Percentiles rank a stretch among this genome's conserved stretches.
Conservation (phyloP, 35 echinoderm and acorn worm genomes). For the Heliocidaris erythrogramma region DNA sequence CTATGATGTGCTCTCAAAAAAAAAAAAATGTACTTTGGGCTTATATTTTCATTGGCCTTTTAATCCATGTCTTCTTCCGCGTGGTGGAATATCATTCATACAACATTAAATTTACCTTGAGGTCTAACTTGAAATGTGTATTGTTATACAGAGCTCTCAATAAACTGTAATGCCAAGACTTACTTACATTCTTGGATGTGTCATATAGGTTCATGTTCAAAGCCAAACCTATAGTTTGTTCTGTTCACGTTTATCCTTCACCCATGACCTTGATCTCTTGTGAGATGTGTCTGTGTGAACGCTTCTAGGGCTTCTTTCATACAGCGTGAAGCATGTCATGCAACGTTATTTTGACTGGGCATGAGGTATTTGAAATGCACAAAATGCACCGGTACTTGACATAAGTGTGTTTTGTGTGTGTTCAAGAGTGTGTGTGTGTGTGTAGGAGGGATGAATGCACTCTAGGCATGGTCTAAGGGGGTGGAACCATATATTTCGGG, state of each 20-base stretch:
- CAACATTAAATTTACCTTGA: background rate
- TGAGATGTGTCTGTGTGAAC: background rate
- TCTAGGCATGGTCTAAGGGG: background rate
- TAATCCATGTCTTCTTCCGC: background rate
- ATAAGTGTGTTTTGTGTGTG: background rate
- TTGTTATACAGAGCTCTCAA: background rate
- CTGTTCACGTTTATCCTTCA: background rate
- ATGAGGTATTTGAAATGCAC: background rate
- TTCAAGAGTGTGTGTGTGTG: background rate
- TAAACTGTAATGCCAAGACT: background rate
- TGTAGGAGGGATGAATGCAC: background rate
- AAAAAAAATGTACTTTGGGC: background rate
- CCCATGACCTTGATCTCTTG: background rate
- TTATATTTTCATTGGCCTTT: background rate
- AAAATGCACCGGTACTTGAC: background rate
- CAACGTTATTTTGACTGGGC: background rate
- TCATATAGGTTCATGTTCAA: background rate
- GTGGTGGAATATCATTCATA: too few relatives aligned
- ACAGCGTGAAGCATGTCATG: background rate
- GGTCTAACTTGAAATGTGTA: background rate
- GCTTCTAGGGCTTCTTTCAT: background rate
- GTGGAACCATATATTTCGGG: background rate
- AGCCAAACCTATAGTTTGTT: background rate
- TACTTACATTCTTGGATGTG: background rate
- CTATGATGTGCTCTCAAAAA: background rate